Percentiles rank a stretch among this genome's conserved stretches.
Evolutionary conservation across 2,888 invertebrate genomes (phyloP).

Genomic region (Mesoligia furuncula): DNA sequence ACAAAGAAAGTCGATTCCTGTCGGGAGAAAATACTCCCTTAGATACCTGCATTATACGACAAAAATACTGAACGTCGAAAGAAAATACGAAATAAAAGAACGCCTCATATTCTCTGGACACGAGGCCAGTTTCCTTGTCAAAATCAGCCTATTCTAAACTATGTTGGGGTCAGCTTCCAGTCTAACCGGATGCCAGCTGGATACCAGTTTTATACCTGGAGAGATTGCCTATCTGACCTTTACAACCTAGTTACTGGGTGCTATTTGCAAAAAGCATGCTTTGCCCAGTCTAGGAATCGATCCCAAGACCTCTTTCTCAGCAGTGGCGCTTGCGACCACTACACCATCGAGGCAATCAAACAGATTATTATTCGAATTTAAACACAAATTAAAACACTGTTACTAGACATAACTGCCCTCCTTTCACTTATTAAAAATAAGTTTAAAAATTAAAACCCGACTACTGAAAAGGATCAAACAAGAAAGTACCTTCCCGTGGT

Average conservation of each 20-base stretch:
- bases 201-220: background rate
- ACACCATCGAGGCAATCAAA: too few relatives aligned
- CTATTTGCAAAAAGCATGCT: too few relatives aligned
- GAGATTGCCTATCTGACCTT: too few relatives aligned
- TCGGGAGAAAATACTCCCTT: constrained; percentile 24
- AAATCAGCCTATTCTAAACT: background rate
- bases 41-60: too few relatives aligned
- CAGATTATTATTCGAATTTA: background rate
- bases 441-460: too few relatives aligned
- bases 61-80: background rate
- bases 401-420: background rate
- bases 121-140: background rate
- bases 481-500: too few relatives aligned
- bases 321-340: too few relatives aligned
- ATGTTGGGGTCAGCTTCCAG: background rate
- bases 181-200: background rate
- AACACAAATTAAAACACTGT: background rate
- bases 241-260: too few relatives aligned
- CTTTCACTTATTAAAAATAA: background rate
- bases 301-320: background rate
- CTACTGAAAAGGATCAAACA: too few relatives aligned
- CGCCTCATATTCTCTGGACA: background rate
- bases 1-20: background rate
- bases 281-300: background rate
- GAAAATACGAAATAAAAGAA: background rate